Evolutionary conservation across 2,888 invertebrate species (phyloP), one percentile per base, ranked within the genome.

Genomic region (Acanthacorydalis orientalis): DNA sequence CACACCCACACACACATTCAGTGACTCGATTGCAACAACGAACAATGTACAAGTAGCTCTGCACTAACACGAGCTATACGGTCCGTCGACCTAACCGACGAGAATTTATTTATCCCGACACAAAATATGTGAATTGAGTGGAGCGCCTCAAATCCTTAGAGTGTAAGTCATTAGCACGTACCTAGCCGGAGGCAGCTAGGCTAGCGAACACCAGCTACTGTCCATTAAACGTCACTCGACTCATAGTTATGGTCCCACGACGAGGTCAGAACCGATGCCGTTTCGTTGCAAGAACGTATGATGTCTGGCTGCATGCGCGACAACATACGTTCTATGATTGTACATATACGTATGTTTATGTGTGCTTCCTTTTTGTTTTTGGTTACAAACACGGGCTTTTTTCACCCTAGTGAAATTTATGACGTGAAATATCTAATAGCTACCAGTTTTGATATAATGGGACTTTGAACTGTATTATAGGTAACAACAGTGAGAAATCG

Each of bases 101-200:
- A 23, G 23, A 23, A 46, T 46, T 40, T 40, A 46, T 46, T 46
- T 39, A 39, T 46, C 34, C 23, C 39, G 46, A 39, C 31, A 39
- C 34, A 46, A 45, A 46, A 46, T 46, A 46, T 40, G 40, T 40
- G 16, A 40, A 46, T 46, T 16, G 40, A 46, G 40, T 46, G 35
- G 39, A 40, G 31, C 32, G 31, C 31, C 32, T 40, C 23, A 46
- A 46, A 46, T 46, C 46, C 46, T 33, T 31, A 4, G 46, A 46
- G 46, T 40, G 33, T 40, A 40, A 46, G 46, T 46, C 46, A 46
- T 46, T 46, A 46, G 46, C 46, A 46, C 46, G 46, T 46, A 43
- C 31, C 23, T 23, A 32, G 43, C 43, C 31, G 14, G 31, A 31
- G 43, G 12, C 31, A 14, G 43, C 14, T 43, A 32, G 23, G 11